Percentiles rank a stretch among this genome's conserved stretches.
phyloP scores from a whole-genome alignment of 2,113 vertebrate genomes.

The Ptychochromis oligacanthus region DNA sequence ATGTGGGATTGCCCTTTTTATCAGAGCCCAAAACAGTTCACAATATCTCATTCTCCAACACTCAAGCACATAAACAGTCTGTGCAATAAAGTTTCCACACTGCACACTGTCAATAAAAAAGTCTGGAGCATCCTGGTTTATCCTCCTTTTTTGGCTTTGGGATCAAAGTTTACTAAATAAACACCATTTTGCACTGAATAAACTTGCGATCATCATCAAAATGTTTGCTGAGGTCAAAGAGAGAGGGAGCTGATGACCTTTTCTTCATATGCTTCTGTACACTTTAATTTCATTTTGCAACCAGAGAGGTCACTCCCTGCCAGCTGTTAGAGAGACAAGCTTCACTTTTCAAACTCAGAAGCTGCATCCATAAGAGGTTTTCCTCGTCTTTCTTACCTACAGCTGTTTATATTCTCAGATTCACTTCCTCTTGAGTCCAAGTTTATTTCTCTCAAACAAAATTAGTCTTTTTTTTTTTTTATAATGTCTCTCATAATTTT shows the following conservation, averaged over 20 bases:
- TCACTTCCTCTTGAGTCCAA: neutral
- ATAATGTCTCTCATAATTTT: no score
- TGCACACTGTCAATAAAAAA: neutral
- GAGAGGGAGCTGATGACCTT: neutral
- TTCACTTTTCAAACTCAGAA: neutral
- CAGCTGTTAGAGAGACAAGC: neutral
- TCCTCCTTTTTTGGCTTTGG: no score
- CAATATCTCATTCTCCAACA: no score
- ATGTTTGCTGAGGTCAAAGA: neutral
- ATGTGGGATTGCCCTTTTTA: neutral
- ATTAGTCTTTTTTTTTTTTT: neutral
- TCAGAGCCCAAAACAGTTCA: no score
- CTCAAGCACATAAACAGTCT: no score
- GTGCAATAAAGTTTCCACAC: neutral
- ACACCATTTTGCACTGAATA: neutral
- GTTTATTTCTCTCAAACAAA: neutral
- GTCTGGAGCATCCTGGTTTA: neutral
- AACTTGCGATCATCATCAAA: neutral
- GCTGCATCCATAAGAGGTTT: neutral
- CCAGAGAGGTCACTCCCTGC: neutral
- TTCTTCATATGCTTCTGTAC: neutral
- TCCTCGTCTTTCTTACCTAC: neutral
- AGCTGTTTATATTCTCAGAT: neutral
- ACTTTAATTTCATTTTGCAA: neutral
- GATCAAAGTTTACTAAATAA: neutral